Evolutionary conservation across 2,113 vertebrate genomes (phyloP).

Genomic region (Genyomyrus donnyi): DNA sequence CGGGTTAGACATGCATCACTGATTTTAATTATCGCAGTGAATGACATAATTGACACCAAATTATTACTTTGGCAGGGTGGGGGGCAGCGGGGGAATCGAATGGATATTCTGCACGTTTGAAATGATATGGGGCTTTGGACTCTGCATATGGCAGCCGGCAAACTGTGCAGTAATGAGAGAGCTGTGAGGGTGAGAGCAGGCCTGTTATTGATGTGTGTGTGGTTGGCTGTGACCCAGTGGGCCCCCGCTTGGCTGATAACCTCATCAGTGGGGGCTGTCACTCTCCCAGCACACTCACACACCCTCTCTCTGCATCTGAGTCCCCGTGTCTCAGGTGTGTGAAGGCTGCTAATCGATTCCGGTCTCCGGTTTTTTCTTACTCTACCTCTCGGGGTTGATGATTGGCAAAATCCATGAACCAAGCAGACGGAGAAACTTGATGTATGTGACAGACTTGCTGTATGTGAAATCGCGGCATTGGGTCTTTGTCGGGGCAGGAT

Average conservation of each 20-base stretch:
- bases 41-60: conserved; percentile 3
- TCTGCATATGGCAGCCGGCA: not conserved
- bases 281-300: not conserved
- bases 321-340: not conserved
- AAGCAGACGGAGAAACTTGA: not conserved
- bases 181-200: not conserved
- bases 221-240: not conserved
- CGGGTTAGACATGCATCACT: not conserved
- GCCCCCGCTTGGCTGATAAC: not conserved
- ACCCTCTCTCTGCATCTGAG: not conserved
- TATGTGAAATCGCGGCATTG: not conserved
- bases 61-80: not conserved
- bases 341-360: not conserved
- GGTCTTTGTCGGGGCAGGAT: not conserved
- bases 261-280: not conserved
- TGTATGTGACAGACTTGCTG: not conserved
- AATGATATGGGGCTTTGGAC: not conserved
- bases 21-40: conserved; percentile 2
- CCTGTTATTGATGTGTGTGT: not conserved
- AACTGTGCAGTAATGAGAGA: not conserved
- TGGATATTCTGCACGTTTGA: not conserved
- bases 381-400: not conserved
- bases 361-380: not conserved
- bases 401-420: not conserved
- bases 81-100: not conserved